These are phyloP conservation scores for Forbesichthys papilliferus DNA, from an alignment of 2,113 vertebrate species.

Conservation along the genomic window DNA sequence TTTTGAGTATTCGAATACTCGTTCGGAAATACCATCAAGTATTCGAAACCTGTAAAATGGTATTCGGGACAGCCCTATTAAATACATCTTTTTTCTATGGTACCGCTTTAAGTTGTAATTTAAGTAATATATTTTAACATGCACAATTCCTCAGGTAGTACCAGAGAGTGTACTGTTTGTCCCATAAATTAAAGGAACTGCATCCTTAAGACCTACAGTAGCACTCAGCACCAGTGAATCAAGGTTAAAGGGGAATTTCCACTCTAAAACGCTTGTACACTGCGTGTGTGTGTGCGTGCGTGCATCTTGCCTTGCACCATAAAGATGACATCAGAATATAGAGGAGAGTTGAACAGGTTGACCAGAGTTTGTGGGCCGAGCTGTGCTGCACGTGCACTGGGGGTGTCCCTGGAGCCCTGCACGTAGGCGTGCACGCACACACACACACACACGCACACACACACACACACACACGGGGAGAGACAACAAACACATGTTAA, in stretches of 20 bases:
- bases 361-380: slow-evolving; percentile 84
- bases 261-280: too few species aligned
- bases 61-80: too few species aligned
- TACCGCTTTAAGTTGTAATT: too few species aligned
- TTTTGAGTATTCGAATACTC: too few species aligned
- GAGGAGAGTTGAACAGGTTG: slow-evolving; percentile 90
- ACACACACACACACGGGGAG: not conserved
- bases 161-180: too few species aligned
- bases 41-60: too few species aligned
- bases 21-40: too few species aligned
- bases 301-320: slow-evolving; percentile 90
- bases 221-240: not conserved
- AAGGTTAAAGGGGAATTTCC: too few species aligned
- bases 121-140: too few species aligned
- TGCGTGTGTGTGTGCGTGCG: slow-evolving; percentile 12
- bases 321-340: slow-evolving; percentile 95
- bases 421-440: slow-evolving; percentile 24
- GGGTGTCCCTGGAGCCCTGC: slow-evolving; percentile 71
- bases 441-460: not conserved
- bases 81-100: too few species aligned
- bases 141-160: too few species aligned
- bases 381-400: slow-evolving; percentile 70
- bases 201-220: not conserved
- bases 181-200: slow-evolving; percentile 3
- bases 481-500: not conserved